Base-by-base conservation (phyloP, 2,888 invertebrate genomes). In the Callimorpha dominula region DNA sequence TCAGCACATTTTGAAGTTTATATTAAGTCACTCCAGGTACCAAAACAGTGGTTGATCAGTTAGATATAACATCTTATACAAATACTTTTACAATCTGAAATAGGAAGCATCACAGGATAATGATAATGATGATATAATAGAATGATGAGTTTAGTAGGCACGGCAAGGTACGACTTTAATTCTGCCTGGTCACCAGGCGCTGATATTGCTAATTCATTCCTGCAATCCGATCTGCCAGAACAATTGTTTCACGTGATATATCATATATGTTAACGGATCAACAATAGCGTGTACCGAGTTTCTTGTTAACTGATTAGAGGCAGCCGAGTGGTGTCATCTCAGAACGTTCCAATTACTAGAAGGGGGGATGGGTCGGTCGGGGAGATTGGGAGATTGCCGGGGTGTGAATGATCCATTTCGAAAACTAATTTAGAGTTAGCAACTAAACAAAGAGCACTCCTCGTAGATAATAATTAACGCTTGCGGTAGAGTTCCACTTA, bases 351-450 rank as follows among this genome's bases (percentile, higher is more conserved):
- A 95, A 95, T 95, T 95, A 95, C 94, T 89, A 92, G 90, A 87
- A 89, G 88, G 86, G 88, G 68, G 89, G 85, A 80, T 84, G 84
- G 86, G 86, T 71, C 78, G 77, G 77, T 83, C 81, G 85, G 86
- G 86, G 86, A 71, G 71, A 74, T 75, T 42, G 68, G 88, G 90
- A 82, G 85, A 83, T 80, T 81, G 86, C 83, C 83, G 90, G 95
- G 94, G 95, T 94, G 95, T 92, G 95, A 95, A 95, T 95, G 95
- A 95, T 95, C 95, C 95, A 95, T 95, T 95, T 95, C 95, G 95
- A 95, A 95, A 95, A 95, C 95, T 95, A 95, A 95, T 95, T 95
- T 95, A 95, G 95, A 95, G 95, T 95, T 95, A 94, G 95, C 95
- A 95, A 95, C 95, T 95, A 95, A 95, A 95, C 95, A 95, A 95